Base-by-base conservation (phyloP, 2,797 vertebrate genomes). In the Coreius guichenoti region DNA sequence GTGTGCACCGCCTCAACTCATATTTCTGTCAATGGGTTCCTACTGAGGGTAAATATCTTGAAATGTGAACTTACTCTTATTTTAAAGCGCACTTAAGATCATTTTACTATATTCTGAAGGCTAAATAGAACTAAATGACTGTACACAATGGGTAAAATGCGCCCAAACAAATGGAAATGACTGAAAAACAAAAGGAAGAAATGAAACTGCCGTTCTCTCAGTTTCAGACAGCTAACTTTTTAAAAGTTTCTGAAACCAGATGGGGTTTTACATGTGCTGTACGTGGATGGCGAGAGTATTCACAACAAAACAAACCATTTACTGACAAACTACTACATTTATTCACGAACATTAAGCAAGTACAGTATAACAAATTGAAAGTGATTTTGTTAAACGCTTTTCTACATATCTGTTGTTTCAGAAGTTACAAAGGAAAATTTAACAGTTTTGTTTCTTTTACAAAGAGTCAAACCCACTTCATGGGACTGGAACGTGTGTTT, bases 1-100 rank as follows among this genome's bases (percentile, higher is more conserved):
- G 4, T 16, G 23, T 1, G 69, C 36, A 74, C 77, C 82, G 75
- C 89, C 89, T 58, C 12, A 69, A 3, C 63, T 13, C 23, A 4
- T 0, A 11, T 54, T 3, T 68, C 21, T 36, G 36, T 65, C 26
- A 74, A 2, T 8, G 12, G 1, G 8, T 77, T 58, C 33, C 4
- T 58, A n/a, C 16, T 7, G 8, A 23, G 21, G 16, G 9, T 78
- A 43, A 43, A 78, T 19, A 26, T 36, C 16, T 43, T 4, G 23
- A 63, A 61, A 29, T n/a, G 31, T 58, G 4, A 76, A n/a, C 12
- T 36, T 16, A 4, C 21, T 56, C 1, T n/a, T 4, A 16, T 58
- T 39, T 56, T 39, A n/a, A 21, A 29, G 0, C 5, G 5, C 54
- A 78, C 16, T n/a, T 12, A 61, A n/a, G 14, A 5, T 14, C 29